Evolutionary conservation across 2,113 vertebrate species (phyloP), one percentile per base, ranked within the genome.

Genomic region (Marmota flaviventris): DNA sequence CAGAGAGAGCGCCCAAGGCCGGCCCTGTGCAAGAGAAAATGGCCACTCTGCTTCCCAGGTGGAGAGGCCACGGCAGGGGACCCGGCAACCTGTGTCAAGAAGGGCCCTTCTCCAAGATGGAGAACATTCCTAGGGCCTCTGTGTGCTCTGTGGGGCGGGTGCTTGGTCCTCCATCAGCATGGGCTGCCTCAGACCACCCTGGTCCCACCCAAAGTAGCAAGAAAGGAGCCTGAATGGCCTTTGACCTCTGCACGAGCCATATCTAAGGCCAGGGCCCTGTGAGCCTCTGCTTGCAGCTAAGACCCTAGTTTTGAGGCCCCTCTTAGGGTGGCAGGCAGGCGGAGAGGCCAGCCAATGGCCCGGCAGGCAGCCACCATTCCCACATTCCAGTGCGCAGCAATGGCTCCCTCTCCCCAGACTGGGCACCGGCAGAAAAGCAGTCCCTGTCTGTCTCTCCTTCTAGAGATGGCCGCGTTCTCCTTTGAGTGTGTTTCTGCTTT

Each of bases 351-450:
- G 39, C 56, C 53, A 0, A 14, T 51, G 17, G 42, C 72, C 56
- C 14, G 2, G 6, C 63, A 1, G 11, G 37, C 0, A 1, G 39
- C 25, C 18, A 0, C 29, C 2, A 5, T 0, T 1, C 48, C 78
- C 0, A 18, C 48, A 51, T 51, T 51, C 29, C 72, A 0, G 0
- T 18, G 37, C 17, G 0, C 24, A 16, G 63, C 13, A 3, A 9
- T 0, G 3, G 2, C 2, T 27, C 72, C 14, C 11, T n/a, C 29
- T 48, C 45, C 51, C 83, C 3, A 2, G 85, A 25, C 75, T 0
- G 0, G 11, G 78, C 13, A 2, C 6, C 39, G 1, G 1, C 20
- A 61, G 61, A 87, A 58, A n/a, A 10, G 61, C 20, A 61, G 58
- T 8, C 58, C 56, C 7, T 24, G 56, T 22, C 61, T 11, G 24